phyloP scores from a whole-genome alignment of 2,113 vertebrate species.

The Marmota flaviventris region DNA sequence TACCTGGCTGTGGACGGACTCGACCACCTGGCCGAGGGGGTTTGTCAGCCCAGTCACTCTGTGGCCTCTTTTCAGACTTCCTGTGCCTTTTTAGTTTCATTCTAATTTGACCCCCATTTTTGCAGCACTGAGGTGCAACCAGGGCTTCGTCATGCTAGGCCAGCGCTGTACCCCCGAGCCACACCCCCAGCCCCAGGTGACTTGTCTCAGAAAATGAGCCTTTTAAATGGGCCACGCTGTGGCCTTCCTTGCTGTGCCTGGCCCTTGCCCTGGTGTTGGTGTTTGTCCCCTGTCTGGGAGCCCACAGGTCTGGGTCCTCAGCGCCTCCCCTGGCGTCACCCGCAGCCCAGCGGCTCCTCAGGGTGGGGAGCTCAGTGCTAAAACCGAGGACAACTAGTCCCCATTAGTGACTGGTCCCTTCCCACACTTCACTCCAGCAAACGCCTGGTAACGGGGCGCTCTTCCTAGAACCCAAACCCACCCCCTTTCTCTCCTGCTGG shows the following conservation, averaged over 20 bases:
- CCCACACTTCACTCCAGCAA: not conserved
- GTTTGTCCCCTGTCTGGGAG: too few species aligned
- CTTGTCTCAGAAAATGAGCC: too few species aligned
- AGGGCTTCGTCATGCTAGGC: too few species aligned
- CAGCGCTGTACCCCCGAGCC: too few species aligned
- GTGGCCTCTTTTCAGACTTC: too few species aligned
- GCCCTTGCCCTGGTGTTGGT: not conserved
- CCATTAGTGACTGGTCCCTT: rapidly evolving
- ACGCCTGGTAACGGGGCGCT: rapidly evolving
- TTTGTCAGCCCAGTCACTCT: too few species aligned
- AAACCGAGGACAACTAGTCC: rapidly evolving
- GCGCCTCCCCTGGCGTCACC: rapidly evolving
- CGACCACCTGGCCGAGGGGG: too few species aligned
- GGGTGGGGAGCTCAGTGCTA: not conserved
- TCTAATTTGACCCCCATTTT: too few species aligned
- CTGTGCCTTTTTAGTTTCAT: too few species aligned
- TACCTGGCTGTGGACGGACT: too few species aligned
- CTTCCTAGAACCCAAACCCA: not conserved
- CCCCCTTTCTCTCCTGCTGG: not conserved
- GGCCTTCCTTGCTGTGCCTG: too few species aligned
- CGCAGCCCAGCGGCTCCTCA: not conserved
- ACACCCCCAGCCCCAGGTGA: not conserved
- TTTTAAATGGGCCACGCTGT: rapidly evolving
- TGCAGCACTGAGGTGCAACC: too few species aligned
- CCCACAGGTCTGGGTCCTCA: not conserved